Conservation (phyloP, 2,888 invertebrate species). For the Sesamia inferens region DNA sequence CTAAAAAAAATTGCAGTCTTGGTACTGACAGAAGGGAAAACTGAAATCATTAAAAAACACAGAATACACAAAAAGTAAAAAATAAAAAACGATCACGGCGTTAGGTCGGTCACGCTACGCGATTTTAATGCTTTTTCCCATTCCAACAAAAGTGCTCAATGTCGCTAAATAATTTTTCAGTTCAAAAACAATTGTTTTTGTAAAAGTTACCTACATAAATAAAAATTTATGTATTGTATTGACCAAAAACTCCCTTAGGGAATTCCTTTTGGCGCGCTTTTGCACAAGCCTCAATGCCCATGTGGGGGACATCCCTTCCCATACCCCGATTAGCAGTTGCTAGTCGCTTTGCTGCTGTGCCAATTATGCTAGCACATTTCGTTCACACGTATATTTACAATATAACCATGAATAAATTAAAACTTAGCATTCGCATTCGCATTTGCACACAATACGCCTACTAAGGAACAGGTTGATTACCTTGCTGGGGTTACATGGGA, state of each 20-base stretch:
- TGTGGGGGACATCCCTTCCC: background rate
- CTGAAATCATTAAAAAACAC: too few species aligned
- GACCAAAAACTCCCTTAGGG: background rate
- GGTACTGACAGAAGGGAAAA: too few species aligned
- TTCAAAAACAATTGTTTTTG: too few species aligned
- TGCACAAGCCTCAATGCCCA: background rate
- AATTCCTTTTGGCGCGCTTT: background rate
- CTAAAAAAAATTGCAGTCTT: too few species aligned
- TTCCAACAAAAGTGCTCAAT: too few species aligned
- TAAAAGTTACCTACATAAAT: too few species aligned
- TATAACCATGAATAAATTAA: conserved; percentile 2
- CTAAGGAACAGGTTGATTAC: conserved; percentile 42
- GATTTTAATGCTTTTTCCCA: too few species aligned
- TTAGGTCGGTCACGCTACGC: too few species aligned
- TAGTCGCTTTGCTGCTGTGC: background rate
- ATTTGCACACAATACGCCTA: conserved; percentile 38
- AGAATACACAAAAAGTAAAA: too few species aligned
- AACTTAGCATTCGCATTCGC: conserved; percentile 44
- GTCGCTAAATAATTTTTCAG: too few species aligned
- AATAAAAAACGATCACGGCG: too few species aligned
- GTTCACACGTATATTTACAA: background rate
- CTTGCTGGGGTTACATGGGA: conserved; percentile 23
- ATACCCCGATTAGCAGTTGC: background rate
- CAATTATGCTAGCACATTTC: background rate
- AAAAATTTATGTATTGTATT: background rate